These are phyloP conservation scores for Drosophila pachea DNA, from an alignment of 1,140 invertebrate genomes.

Conservation along the genomic window DNA sequence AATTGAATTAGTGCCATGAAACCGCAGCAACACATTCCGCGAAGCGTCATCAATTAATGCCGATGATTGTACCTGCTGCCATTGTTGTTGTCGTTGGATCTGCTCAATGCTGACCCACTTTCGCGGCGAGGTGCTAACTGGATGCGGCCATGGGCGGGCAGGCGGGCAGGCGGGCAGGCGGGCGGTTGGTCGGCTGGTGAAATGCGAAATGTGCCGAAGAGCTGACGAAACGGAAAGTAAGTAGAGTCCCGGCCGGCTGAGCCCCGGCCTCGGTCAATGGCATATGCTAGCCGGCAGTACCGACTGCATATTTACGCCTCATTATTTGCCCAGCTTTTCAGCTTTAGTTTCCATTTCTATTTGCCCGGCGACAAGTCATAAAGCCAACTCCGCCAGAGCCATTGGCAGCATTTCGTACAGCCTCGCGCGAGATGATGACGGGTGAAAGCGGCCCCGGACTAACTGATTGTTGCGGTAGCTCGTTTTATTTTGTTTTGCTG, in stretches of 20 bases:
- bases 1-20: constrained; percentile 62
- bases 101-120: constrained; percentile 61
- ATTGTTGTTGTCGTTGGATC: constrained; percentile 12
- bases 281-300: constrained; percentile 31
- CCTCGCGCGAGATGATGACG: constrained; percentile 58
- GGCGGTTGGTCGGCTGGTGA: constrained; percentile 9
- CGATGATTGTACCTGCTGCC: constrained; percentile 18
- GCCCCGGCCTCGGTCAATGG: constrained; percentile 21
- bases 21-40: constrained; percentile 19
- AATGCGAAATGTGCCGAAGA: constrained; percentile 5
- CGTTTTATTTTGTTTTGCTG: neutral
- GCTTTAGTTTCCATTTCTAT: constrained; percentile 75
- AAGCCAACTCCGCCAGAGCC: constrained; percentile 14
- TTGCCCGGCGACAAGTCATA: constrained; percentile 57
- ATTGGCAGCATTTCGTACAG: constrained; percentile 43
- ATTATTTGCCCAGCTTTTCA: constrained; percentile 74
- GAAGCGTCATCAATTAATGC: constrained; percentile 38
- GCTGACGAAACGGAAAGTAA: constrained; percentile 54
- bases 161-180: neutral
- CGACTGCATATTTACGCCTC: constrained; percentile 71
- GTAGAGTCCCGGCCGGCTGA: constrained; percentile 22
- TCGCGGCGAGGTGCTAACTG: constrained; percentile 68
- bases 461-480: constrained; percentile 35
- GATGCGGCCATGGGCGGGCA: constrained; percentile 9
- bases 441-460: constrained; percentile 69